phyloP scores from a whole-genome alignment of 2,888 invertebrate species.

The Phyto melanocephala region DNA sequence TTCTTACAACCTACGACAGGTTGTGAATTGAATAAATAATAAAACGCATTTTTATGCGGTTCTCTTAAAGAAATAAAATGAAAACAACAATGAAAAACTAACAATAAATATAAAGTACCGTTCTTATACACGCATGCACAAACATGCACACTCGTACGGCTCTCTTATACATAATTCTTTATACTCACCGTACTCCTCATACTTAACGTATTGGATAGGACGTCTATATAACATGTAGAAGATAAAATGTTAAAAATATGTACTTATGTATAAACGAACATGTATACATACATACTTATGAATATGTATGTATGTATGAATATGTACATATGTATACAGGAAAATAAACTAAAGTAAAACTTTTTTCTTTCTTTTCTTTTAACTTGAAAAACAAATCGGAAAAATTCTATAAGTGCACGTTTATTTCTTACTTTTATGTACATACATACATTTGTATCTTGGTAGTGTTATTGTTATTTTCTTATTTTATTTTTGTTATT shows the following conservation, averaged over 20 bases:
- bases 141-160: not conserved
- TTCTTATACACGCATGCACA: conserved; percentile 39
- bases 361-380: not conserved
- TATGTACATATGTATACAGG: no score
- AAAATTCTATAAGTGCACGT: conserved; percentile 62
- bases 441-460: not conserved
- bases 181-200: not conserved
- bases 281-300: conserved; percentile 21
- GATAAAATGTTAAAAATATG: conserved; percentile 2
- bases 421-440: not conserved
- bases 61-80: conserved; percentile 31
- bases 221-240: not conserved
- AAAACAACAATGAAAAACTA: conserved; percentile 37
- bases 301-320: no score
- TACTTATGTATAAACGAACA: conserved; percentile 10
- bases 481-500: conserved; percentile 47
- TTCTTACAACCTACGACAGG: no score
- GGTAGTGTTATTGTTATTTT: conserved; percentile 24
- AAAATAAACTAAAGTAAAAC: no score
- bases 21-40: no score
- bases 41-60: conserved; percentile 55
- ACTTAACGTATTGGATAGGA: not conserved
- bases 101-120: conserved; percentile 53
- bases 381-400: conserved; percentile 60
- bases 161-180: not conserved